These are phyloP conservation scores for Pemphigus obesinymphae DNA, from an alignment of 1,140 invertebrate genomes.

Conservation along the genomic window DNA sequence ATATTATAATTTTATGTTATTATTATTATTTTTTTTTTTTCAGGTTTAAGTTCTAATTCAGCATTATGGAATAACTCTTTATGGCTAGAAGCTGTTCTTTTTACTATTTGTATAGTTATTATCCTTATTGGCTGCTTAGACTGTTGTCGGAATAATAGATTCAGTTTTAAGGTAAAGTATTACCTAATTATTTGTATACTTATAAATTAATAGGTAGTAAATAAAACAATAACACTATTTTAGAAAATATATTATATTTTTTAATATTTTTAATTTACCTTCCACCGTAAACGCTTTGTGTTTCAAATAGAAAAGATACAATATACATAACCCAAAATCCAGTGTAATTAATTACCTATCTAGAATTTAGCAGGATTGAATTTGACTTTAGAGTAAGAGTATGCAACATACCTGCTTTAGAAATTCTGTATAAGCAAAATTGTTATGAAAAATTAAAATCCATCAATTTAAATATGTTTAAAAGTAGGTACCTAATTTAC, in stretches of 20 bases:
- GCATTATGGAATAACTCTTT: background rate
- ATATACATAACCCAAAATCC: background rate
- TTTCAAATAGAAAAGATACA: background rate
- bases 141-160: conserved; percentile 25
- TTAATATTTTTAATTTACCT: background rate
- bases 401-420: too few species aligned
- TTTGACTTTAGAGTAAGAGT: too few species aligned
- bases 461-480: too few species aligned
- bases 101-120: conserved; percentile 22
- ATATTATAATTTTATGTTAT: too few species aligned
- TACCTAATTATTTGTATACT: background rate
- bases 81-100: conserved; percentile 18
- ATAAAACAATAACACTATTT: background rate
- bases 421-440: too few species aligned
- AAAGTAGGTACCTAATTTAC: too few species aligned
- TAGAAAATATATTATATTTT: background rate
- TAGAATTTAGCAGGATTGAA: too few species aligned
- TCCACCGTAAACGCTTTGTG: background rate
- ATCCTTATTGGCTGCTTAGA: conserved; percentile 29
- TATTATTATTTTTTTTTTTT: conserved; percentile 21
- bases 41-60: background rate
- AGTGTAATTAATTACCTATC: too few species aligned
- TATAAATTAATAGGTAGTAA: background rate
- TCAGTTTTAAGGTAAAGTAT: conserved; percentile 37
- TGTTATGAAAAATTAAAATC: too few species aligned